Evolutionary conservation across 2,113 vertebrate genomes (phyloP).

Genomic region (Puffinus mauretanicus): DNA sequence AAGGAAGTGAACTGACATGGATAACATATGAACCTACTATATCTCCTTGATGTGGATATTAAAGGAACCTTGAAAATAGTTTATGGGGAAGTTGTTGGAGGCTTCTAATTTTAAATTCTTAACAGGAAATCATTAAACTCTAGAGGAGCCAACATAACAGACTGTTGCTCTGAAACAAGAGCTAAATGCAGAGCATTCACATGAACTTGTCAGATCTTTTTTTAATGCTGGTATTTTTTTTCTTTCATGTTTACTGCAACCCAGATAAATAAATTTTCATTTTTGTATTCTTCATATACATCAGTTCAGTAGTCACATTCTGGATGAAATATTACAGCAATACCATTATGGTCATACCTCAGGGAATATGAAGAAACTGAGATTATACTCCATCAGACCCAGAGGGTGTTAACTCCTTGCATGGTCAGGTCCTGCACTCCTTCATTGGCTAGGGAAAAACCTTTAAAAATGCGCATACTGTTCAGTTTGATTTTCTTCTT

Average conservation of each 20-base stretch:
- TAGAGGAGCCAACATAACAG: constrained; percentile 59
- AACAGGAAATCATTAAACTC: constrained; percentile 66
- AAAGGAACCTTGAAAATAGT: constrained; percentile 63
- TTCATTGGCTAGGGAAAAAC: background rate
- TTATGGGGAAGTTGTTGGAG: constrained; percentile 69
- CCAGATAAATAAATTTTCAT: constrained; percentile 17
- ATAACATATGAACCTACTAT: constrained; percentile 60
- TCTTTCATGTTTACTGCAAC: constrained; percentile 55
- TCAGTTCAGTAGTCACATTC: background rate
- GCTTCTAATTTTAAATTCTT: constrained; percentile 69
- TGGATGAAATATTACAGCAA: background rate
- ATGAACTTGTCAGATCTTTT: constrained; percentile 58
- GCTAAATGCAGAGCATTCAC: constrained; percentile 50
- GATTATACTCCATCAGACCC: background rate
- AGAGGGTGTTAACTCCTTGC: background rate
- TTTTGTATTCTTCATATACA: background rate
- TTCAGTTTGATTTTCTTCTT: background rate
- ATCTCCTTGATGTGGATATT: constrained; percentile 70
- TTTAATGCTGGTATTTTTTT: background rate
- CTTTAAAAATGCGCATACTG: background rate
- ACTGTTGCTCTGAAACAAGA: constrained; percentile 62
- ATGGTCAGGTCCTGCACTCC: background rate
- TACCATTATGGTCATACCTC: background rate
- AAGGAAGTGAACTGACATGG: constrained; percentile 58
- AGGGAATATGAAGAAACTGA: background rate